These are phyloP conservation scores for Eilema caniola DNA, from an alignment of 2,888 invertebrate species.

Conservation along the genomic window DNA sequence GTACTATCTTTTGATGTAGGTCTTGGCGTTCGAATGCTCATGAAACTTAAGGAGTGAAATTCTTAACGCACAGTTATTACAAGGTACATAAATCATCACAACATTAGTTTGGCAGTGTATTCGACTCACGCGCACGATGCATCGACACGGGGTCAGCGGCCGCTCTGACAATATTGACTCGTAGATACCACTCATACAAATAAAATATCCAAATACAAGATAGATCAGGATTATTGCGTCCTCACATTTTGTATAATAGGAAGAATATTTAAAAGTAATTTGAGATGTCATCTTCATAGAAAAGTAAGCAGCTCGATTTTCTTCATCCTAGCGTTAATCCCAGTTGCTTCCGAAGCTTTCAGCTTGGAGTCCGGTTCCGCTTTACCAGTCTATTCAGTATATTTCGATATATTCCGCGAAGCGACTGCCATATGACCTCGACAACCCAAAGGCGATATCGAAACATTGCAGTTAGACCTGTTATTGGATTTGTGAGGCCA, in stretches of 20 bases:
- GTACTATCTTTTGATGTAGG: background rate
- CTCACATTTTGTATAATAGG: constrained; percentile 10
- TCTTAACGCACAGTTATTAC: background rate
- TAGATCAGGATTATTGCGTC: constrained; percentile 51
- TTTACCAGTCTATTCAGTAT: too few species aligned
- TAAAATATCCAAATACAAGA: constrained; percentile 76
- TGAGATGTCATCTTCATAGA: background rate
- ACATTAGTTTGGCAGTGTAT: constrained; percentile 36
- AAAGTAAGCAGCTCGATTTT: too few species aligned
- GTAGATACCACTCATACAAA: constrained; percentile 78
- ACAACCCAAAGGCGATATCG: too few species aligned
- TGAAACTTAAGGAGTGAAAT: background rate
- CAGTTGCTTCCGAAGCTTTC: too few species aligned
- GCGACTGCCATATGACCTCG: too few species aligned
- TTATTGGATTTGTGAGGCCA: too few species aligned
- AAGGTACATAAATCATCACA: constrained; percentile 23
- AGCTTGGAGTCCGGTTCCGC: too few species aligned
- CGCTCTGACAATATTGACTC: constrained; percentile 79
- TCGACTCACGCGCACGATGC: constrained; percentile 64
- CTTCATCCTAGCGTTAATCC: too few species aligned
- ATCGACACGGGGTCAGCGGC: constrained; percentile 68
- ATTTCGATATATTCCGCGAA: too few species aligned
- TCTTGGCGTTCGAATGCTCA: background rate
- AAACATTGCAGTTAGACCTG: too few species aligned
- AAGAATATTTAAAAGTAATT: background rate